These are phyloP conservation scores for Stenopsyche tienmushanensis DNA, from an alignment of 1,140 invertebrate genomes.

Conservation along the genomic window DNA sequence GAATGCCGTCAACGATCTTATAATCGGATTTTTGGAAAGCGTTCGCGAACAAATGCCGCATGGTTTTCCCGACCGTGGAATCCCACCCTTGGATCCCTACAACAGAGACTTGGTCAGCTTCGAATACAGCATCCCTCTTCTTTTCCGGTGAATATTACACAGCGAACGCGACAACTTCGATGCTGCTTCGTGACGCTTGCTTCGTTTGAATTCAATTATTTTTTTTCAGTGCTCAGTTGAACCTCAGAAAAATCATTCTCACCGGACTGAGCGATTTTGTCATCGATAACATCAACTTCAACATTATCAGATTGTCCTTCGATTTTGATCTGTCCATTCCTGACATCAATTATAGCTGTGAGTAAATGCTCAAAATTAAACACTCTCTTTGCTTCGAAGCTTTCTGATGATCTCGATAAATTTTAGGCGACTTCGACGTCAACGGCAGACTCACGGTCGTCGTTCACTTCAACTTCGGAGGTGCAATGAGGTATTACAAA, in stretches of 20 bases:
- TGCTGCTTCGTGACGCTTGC: too few relatives aligned
- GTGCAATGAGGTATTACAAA: background rate
- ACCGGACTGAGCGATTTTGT: slow-evolving; percentile 22
- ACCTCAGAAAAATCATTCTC: slow-evolving; percentile 1
- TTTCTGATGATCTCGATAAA: background rate
- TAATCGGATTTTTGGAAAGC: slow-evolving; percentile 33
- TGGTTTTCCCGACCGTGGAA: slow-evolving; percentile 33
- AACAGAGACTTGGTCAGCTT: slow-evolving; percentile 14
- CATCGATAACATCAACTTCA: slow-evolving; percentile 25
- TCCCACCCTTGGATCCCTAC: slow-evolving; percentile 38
- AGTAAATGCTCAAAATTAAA: background rate
- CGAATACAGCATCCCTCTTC: background rate
- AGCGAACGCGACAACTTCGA: too few relatives aligned
- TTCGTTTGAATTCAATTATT: background rate
- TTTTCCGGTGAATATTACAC: slow-evolving; percentile 6
- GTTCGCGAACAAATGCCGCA: slow-evolving; percentile 22
- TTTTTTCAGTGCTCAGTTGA: background rate
- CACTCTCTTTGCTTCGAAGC: background rate
- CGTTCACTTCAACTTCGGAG: background rate
- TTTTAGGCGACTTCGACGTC: background rate
- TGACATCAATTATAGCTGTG: slow-evolving; percentile 4
- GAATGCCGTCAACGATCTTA: slow-evolving; percentile 32
- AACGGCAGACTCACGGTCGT: background rate
- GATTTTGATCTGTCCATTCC: slow-evolving; percentile 18
- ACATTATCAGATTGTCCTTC: slow-evolving; percentile 21